phyloP scores from a whole-genome alignment of 2,888 invertebrate genomes.

The Synanthedon andrenaeformis region DNA sequence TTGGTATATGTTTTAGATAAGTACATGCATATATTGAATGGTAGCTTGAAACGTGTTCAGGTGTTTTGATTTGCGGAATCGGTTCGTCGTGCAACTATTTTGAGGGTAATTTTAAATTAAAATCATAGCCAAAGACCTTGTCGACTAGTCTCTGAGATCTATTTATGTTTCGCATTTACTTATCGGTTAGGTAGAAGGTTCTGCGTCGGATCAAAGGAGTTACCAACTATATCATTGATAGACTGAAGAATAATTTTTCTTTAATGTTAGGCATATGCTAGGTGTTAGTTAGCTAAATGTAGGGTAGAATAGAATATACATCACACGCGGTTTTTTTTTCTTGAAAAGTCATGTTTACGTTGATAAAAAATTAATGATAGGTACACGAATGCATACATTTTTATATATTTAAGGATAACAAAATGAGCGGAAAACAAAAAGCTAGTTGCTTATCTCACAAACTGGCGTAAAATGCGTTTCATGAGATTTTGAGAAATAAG shows the following conservation, averaged over 20 bases:
- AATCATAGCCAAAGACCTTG: slow-evolving; percentile 60
- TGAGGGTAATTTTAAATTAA: not conserved
- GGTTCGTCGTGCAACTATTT: not conserved
- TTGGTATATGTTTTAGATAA: not conserved
- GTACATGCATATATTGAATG: not conserved
- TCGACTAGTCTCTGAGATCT: slow-evolving; percentile 52
- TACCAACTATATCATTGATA: slow-evolving; percentile 48
- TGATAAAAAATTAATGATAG: too few relatives aligned
- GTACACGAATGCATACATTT: too few relatives aligned
- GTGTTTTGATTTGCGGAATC: not conserved
- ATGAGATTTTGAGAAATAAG: too few relatives aligned
- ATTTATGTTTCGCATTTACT: slow-evolving; percentile 48
- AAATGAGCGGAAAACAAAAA: too few relatives aligned
- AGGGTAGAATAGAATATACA: slow-evolving; percentile 8
- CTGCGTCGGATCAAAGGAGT: slow-evolving; percentile 30
- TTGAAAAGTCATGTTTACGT: too few relatives aligned
- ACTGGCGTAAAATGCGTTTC: too few relatives aligned
- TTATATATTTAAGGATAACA: too few relatives aligned
- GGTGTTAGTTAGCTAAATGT: slow-evolving; percentile 14
- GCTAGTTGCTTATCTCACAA: too few relatives aligned
- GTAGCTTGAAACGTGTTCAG: not conserved
- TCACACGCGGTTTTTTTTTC: too few relatives aligned
- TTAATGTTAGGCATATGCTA: slow-evolving; percentile 15
- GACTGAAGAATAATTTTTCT: slow-evolving; percentile 27
- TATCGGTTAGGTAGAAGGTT: not conserved